These are phyloP conservation scores for Sebastes goodei DNA, from an alignment of 2,797 vertebrate genomes.

Conservation along the genomic window DNA sequence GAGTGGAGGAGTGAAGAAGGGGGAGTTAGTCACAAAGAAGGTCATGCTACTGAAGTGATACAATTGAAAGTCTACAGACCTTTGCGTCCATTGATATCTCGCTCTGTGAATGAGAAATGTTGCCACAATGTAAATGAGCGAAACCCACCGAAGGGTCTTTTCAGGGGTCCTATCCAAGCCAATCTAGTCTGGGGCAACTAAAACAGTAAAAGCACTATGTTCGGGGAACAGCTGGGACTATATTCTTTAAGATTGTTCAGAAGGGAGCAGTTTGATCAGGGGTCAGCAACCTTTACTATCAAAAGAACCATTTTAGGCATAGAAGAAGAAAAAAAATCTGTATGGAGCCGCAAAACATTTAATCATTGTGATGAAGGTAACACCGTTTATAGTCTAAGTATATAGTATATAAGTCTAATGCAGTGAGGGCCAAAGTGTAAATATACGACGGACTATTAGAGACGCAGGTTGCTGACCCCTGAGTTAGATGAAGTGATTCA, in stretches of 20 bases:
- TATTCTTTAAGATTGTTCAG: neutral
- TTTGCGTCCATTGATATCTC: constrained; percentile 84
- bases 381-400: too few species aligned
- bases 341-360: too few species aligned
- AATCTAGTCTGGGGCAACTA: constrained; percentile 32
- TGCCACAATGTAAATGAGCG: constrained; percentile 81
- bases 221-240: constrained; percentile 4
- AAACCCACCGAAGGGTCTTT: constrained; percentile 59
- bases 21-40: constrained; percentile 76
- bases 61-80: constrained; percentile 86
- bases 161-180: constrained; percentile 37
- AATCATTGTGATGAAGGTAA: too few species aligned
- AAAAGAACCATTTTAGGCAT: too few species aligned
- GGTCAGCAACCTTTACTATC: too few species aligned
- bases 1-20: constrained; percentile 50
- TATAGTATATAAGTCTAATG: too few species aligned
- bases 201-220: constrained; percentile 19
- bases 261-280: neutral
- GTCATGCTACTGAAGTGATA: constrained; percentile 80
- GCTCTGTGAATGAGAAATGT: constrained; percentile 88
- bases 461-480: too few species aligned
- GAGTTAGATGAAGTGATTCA: neutral
- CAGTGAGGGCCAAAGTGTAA: too few species aligned
- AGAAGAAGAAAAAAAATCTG: too few species aligned
- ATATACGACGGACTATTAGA: too few species aligned